Base-by-base conservation (phyloP, 2,113 vertebrate genomes). In the Sinocyclocheilus anshuiensis region DNA sequence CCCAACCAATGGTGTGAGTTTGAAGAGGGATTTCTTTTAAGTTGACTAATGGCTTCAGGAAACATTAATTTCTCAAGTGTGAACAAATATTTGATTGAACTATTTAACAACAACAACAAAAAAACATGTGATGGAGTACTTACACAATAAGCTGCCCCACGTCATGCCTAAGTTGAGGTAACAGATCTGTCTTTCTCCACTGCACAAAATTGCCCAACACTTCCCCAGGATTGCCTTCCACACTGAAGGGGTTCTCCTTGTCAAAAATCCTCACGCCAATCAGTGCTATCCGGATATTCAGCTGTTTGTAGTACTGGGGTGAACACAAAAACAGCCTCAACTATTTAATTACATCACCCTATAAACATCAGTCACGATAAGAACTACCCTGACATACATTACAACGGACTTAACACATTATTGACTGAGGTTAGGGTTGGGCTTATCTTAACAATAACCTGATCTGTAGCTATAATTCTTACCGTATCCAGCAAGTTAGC, bases 401-500 rank as follows among this genome's bases (percentile, higher is more conserved):
- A 42, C 71, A 13, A 36, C 22, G 13, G 39, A 6, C 9, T 45
- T 74, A 74, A 74, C 10, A 74, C 22, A 45, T n/a, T 74, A 45
- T 69, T 69, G 6, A 71, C 8, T 20, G 16, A 36, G 36, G 10
- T 74, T 74, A 42, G 20, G 71, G 36, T 42, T 42, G 20, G 10
- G 50, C 26, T 78, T 12, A 6, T 29, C 48, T 8, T 22, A 12
- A 77, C 24, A 55, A 20, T 20, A 77, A 33, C 16, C 1, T 26
- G 36, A 61, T 59, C 10, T 4, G 6, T 50, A 12, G 9, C 79
- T 67, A 26, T 0, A 10, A 63, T 50, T 84, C 95, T 94, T 92
- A 98, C 97, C 94, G 93, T 94, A 80, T 97, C 96, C 59, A 97
- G 90, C 0, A 97, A 92, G 92, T 97, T 97, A 45, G 94, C 94